Conservation (phyloP, 2,888 invertebrate species). For the Cephus nigrinus region DNA sequence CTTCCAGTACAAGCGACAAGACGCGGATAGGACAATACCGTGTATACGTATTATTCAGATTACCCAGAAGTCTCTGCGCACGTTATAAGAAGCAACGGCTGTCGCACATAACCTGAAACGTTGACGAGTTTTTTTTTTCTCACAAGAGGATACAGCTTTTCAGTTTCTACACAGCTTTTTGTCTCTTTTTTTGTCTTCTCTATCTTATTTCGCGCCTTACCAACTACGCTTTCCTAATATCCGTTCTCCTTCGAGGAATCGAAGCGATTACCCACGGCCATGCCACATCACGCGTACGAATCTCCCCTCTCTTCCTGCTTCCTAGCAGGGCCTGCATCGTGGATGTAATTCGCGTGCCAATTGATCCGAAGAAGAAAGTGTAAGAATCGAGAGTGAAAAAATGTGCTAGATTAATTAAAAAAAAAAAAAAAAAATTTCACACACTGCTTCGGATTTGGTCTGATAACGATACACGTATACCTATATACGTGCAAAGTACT, state of each 20-base stretch:
- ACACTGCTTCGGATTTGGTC: background rate
- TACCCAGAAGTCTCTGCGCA: background rate
- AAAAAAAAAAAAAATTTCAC: background rate
- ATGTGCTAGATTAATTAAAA: background rate
- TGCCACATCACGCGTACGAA: background rate
- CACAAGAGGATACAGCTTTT: slow-evolving; percentile 46
- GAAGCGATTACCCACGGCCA: slow-evolving; percentile 55
- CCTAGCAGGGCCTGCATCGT: too few relatives aligned
- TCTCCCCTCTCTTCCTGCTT: background rate
- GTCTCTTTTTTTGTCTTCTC: slow-evolving; percentile 20
- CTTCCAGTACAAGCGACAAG: background rate
- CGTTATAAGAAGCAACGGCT: background rate
- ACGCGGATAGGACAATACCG: background rate
- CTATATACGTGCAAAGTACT: background rate
- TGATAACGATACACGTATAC: background rate
- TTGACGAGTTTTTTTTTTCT: background rate
- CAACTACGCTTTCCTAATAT: slow-evolving; percentile 58
- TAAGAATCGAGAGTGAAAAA: background rate
- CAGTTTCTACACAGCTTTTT: slow-evolving; percentile 37
- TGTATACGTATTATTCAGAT: background rate
- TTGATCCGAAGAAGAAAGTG: background rate
- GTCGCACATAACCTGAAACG: background rate
- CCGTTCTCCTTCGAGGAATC: slow-evolving; percentile 61
- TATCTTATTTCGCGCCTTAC: slow-evolving; percentile 29
- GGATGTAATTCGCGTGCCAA: background rate